Evolutionary conservation across 1,140 invertebrate genomes (phyloP), one percentile per base, ranked within the genome.

Genomic region (Drosophila baimaii): DNA sequence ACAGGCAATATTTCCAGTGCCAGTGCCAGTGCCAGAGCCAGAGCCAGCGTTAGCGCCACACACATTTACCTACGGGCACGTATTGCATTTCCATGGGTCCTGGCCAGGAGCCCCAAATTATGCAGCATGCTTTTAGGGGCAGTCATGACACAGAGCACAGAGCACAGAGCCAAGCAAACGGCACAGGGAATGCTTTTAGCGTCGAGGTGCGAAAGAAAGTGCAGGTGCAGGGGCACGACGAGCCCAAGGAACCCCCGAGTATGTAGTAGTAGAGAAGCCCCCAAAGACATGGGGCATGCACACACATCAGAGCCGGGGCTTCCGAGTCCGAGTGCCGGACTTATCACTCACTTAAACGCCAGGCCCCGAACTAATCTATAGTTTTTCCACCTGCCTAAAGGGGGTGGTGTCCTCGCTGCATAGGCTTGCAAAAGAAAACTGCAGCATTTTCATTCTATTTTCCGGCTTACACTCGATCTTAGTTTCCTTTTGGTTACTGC

Each of bases 41-140:
- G n/a, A n/a, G n/a, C n/a, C n/a, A n/a, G n/a, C n/a, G n/a, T n/a
- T 23, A 15, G 31, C 4, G 10, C 3, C 21, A 17, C 9, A 39
- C 49, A 69, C 72, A 56, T 43, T 47, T 25, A 58, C n/a, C 68
- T 21, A 59, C 19, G 54, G 57, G 49, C 76, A 78, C 57, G 75
- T 78, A 78, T 46, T 78, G 76, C 75, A 78, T 78, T 71, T 72
- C 74, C 75, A 72, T 56, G 75, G 63, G 17, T 76, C 29, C 72
- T 52, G 55, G 35, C 43, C 29, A 69, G 63, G 71, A 55, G 58
- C 49, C 23, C n/a, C 43, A 41, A 77, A 77, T 77, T 55, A 69
- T 77, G 74, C 74, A 77, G 49, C 73, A 68, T 41, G 56, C 73
- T 61, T 77, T 77, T 49, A 69, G 63, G 62, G 52, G 49, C 41